phyloP scores from a whole-genome alignment of 2,797 vertebrate genomes.

The Malurus splendens region DNA sequence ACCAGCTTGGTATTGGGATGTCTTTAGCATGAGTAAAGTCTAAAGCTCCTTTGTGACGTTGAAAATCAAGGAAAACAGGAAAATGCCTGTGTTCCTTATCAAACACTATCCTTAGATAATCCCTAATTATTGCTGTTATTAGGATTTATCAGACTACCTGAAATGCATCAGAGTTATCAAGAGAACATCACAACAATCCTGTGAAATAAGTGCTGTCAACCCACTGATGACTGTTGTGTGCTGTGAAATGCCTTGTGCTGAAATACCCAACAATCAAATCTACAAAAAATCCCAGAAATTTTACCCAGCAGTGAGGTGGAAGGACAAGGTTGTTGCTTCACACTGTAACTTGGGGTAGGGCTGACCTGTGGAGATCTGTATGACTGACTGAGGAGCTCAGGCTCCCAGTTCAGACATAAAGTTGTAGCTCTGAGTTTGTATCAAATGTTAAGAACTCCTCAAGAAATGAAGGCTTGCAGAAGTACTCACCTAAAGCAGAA shows the following conservation, averaged over 20 bases:
- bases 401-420: neutral
- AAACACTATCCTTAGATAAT: neutral
- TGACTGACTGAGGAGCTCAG: neutral
- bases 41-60: neutral
- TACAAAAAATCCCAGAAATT: neutral
- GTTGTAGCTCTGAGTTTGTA: neutral
- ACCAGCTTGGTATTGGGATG: neutral
- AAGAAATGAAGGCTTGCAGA: neutral
- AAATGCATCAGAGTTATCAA: neutral
- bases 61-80: neutral
- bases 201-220: neutral
- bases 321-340: neutral
- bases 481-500: neutral
- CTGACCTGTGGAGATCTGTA: neutral
- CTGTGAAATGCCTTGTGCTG: neutral
- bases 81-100: neutral
- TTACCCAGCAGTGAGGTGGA: neutral
- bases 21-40: neutral
- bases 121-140: neutral
- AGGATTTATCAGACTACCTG: neutral
- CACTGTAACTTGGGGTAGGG: neutral
- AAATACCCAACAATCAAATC: neutral
- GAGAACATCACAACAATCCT: neutral
- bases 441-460: neutral
- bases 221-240: neutral